Evolutionary conservation across 1,140 invertebrate species (phyloP).

Genomic region (Trichoplusia ni): DNA sequence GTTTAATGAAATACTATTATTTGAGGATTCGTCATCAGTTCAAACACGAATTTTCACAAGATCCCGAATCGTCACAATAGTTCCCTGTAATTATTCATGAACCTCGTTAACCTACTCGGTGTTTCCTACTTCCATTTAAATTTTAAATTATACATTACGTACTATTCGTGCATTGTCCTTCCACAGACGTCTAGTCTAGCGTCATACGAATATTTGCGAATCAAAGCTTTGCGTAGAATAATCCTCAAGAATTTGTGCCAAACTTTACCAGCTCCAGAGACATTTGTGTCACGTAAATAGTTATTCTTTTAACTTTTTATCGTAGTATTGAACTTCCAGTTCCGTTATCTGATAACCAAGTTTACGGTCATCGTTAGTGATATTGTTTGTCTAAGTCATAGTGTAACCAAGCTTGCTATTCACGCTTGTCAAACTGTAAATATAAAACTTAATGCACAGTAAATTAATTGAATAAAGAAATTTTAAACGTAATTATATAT

Average conservation of each 20-base stretch:
- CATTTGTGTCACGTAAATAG: background rate
- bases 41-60: constrained; percentile 21
- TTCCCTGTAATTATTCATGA: constrained; percentile 42
- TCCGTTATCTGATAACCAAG: background rate
- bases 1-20: constrained; percentile 1
- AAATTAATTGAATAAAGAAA: constrained; percentile 43
- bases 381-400: constrained; percentile 24
- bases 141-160: constrained; percentile 41
- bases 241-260: constrained; percentile 54
- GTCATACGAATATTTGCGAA: constrained; percentile 50
- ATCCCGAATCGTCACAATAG: no score
- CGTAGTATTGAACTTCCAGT: background rate
- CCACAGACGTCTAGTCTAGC: constrained; percentile 31
- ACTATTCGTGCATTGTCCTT: constrained; percentile 38
- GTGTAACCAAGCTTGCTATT: constrained; percentile 64
- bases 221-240: constrained; percentile 52
- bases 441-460: constrained; percentile 70
- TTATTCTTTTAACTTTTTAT: constrained; percentile 9
- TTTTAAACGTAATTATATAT: constrained; percentile 52
- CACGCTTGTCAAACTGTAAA: constrained; percentile 76
- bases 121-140: constrained; percentile 34
- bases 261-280: constrained; percentile 35
- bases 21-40: constrained; percentile 4
- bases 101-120: constrained; percentile 35
- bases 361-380: background rate